Evolutionary conservation across 2,888 invertebrate genomes (phyloP).

Genomic region (Caenorhabditis sp.): DNA sequence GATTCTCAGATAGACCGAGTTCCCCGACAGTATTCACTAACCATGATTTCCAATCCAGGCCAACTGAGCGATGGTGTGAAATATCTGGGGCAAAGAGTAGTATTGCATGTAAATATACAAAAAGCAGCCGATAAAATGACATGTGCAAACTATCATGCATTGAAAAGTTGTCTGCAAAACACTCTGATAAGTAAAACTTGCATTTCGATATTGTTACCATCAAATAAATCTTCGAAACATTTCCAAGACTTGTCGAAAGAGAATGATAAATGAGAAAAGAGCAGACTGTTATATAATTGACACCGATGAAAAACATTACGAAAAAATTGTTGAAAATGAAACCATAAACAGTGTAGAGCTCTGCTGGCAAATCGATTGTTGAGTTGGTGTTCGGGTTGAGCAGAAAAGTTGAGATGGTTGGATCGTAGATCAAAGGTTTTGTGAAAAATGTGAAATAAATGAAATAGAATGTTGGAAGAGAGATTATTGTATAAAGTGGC

Average conservation of each 20-base stretch:
- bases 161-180: constrained; percentile 26
- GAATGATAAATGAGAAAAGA: constrained; percentile 20
- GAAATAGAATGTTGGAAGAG: constrained; percentile 34
- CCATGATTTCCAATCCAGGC: constrained; percentile 51
- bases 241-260: constrained; percentile 9
- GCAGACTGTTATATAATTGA: constrained; percentile 29
- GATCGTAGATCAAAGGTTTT: constrained; percentile 37
- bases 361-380: constrained; percentile 18
- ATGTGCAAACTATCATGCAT: constrained; percentile 33
- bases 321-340: constrained; percentile 43
- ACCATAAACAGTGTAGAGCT: constrained; percentile 28
- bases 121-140: constrained; percentile 42
- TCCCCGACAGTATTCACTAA: not conserved
- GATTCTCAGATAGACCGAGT: no score
- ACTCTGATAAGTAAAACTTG: no score
- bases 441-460: constrained; percentile 45
- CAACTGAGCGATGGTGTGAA: constrained; percentile 31
- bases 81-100: constrained; percentile 26
- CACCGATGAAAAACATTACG: constrained; percentile 35
- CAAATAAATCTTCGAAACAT: constrained; percentile 17
- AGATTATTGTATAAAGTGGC: constrained; percentile 10
- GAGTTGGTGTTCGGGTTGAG: constrained; percentile 36
- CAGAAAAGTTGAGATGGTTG: constrained; percentile 31
- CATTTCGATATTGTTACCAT: constrained; percentile 12
- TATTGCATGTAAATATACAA: constrained; percentile 45